Conservation (phyloP, 2,888 invertebrate species). For the Cryptosula pallasiana region DNA sequence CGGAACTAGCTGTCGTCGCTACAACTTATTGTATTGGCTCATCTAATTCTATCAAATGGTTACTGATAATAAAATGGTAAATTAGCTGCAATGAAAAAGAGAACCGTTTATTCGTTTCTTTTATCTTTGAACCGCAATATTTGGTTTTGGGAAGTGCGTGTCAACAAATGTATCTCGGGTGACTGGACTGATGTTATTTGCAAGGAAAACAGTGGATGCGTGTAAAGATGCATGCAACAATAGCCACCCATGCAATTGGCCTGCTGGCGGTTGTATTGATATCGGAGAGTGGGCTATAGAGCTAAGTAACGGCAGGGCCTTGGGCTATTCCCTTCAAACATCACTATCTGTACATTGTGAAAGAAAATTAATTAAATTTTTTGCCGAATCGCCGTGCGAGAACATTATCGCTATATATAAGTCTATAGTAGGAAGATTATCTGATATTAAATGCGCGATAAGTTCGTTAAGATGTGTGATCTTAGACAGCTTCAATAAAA, state of each 20-base stretch:
- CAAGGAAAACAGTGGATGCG: not conserved
- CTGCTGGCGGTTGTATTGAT: not conserved
- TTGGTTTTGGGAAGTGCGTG: slow-evolving; percentile 10
- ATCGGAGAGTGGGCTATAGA: not conserved
- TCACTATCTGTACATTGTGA: not conserved
- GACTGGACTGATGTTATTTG: slow-evolving; percentile 1
- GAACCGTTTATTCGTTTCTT: not conserved
- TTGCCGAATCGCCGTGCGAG: not conserved
- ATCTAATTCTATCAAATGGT: not conserved
- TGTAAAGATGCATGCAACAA: not conserved
- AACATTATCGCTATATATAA: not conserved
- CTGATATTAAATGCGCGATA: not conserved
- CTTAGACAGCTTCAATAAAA: not conserved
- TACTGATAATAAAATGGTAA: not conserved
- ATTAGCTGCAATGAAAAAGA: not conserved
- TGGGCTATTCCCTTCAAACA: not conserved
- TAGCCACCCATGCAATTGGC: not conserved
- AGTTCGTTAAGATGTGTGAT: not conserved
- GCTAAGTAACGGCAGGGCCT: not conserved
- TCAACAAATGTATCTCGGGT: not conserved
- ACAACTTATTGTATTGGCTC: not conserved
- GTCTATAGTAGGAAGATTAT: not conserved
- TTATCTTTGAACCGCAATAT: not conserved
- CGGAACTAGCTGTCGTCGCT: too few species aligned
- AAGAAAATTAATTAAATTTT: not conserved